Evolutionary conservation across 2,797 vertebrate genomes (phyloP), one percentile per base, ranked within the genome.

Genomic region (Poecile montanus): DNA sequence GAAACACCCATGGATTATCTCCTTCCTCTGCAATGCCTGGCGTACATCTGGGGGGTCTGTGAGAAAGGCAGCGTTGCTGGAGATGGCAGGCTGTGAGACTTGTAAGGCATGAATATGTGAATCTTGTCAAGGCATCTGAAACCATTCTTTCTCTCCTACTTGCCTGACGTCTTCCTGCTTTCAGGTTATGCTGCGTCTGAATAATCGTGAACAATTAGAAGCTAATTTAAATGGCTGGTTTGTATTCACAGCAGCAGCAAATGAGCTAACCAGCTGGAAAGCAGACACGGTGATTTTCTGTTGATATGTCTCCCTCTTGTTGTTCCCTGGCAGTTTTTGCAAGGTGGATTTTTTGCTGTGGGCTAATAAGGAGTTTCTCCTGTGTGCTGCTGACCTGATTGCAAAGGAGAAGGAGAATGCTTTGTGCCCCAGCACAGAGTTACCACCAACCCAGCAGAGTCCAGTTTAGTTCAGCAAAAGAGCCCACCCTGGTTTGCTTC

Each of bases 131-230:
- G 63, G 67, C 74, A 74, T 92, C 88, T 90, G 50, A 89, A 86
- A 34, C 45, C 27, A 7, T 70, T 76, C 75, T 88, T 85, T 81
- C 63, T 88, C 63, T 93, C 65, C 56, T 74, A 3, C 44, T 84
- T 73, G 73, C 76, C 54, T 94, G 71, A 48, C 1, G 16, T 87
- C 88, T 73, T 86, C 48, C 77, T 61, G 51, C 77, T 94, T 68
- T 80, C 93, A 93, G 95, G 91, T 94, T 94, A 40, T 91, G 91
- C 91, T 67, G 67, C 81, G 63, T 94, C 74, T 77, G 94, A 94
- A 82, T 96, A 89, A 94, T 65, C 89, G 95, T 63, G 91, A 94
- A 93, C 95, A 94, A 93, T 95, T 94, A 96, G 91, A 74, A 94
- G 89, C 91, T 80, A 71, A 94, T 96, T 95, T 93, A 91, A 91